Conservation (phyloP, 1,140 invertebrate genomes). For the Hylaeus volcanicus region DNA sequence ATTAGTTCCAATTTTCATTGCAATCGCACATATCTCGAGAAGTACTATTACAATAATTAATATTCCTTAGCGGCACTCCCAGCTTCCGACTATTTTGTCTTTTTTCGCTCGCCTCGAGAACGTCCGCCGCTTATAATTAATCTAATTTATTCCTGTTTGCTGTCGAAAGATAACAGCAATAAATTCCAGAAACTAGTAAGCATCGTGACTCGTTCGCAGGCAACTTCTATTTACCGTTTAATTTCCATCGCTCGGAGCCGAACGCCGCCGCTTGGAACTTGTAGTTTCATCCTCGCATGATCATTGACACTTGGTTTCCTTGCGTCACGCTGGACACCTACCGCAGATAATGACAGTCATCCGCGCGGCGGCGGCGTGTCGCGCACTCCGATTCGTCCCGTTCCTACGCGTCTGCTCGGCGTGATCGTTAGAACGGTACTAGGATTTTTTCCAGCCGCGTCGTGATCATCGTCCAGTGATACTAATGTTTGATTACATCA, state of each 20-base stretch:
- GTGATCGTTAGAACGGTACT: conserved; percentile 38
- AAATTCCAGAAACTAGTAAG: conserved; percentile 11
- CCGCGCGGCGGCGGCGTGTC: background rate
- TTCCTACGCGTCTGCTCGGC: background rate
- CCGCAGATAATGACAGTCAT: conserved; percentile 38
- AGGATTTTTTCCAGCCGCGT: background rate
- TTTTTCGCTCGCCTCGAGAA: no score
- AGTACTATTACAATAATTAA: no score
- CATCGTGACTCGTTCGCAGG: background rate
- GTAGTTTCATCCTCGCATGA: conserved; percentile 15
- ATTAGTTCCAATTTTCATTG: no score
- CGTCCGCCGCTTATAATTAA: background rate
- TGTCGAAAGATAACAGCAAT: background rate
- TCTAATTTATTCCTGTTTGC: background rate
- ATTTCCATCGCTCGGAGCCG: background rate
- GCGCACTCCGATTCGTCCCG: background rate
- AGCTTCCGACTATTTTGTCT: no score
- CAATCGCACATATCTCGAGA: no score
- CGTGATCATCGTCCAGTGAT: conserved; percentile 10
- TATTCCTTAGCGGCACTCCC: no score
- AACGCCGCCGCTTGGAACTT: background rate
- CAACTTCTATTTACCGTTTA: background rate
- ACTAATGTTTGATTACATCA: conserved; percentile 12
- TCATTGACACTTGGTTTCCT: conserved; percentile 21
- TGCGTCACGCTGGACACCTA: conserved; percentile 26